A percentile compares a stretch with the other conserved stretches of the same genome.
phyloP scores from a whole-genome alignment of 2,888 invertebrate genomes.

The Bombylius discolor region DNA sequence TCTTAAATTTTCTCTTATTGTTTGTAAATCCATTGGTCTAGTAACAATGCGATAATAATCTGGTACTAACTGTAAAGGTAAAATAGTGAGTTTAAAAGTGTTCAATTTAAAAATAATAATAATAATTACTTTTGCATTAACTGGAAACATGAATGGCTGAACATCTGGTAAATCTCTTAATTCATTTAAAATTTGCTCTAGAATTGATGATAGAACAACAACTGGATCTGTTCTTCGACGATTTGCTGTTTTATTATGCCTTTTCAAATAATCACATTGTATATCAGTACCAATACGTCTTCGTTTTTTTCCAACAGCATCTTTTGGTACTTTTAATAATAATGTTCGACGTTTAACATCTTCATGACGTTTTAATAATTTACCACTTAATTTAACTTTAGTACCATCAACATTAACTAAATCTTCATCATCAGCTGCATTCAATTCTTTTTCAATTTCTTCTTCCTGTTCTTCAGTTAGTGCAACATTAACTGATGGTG shows the following conservation, averaged over 20 bases:
- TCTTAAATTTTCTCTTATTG: slow-evolving; percentile 78
- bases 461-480: slow-evolving; percentile 76
- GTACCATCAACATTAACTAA: slow-evolving; percentile 89
- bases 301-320: slow-evolving; percentile 51
- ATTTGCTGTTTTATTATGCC: slow-evolving; percentile 71
- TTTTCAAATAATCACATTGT: slow-evolving; percentile 82
- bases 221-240: slow-evolving; percentile 89
- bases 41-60: slow-evolving; percentile 89
- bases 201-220: slow-evolving; percentile 80
- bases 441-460: slow-evolving; percentile 63
- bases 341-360: slow-evolving; percentile 72
- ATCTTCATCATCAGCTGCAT: slow-evolving; percentile 67
- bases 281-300: slow-evolving; percentile 51
- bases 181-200: slow-evolving; percentile 85
- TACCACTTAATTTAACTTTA: slow-evolving; percentile 80
- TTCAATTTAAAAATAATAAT: neutral
- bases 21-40: slow-evolving; percentile 94
- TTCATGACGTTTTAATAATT: slow-evolving; percentile 75
- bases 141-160: slow-evolving; percentile 85
- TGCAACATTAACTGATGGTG: slow-evolving; percentile 52
- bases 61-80: slow-evolving; percentile 49
- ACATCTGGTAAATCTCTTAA: slow-evolving; percentile 86
- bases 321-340: slow-evolving; percentile 65
- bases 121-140: slow-evolving; percentile 65
- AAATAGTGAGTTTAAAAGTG: neutral